Percentiles rank a stretch among this genome's conserved stretches.
Evolutionary conservation across 2,888 invertebrate genomes (phyloP).

Genomic region (Tenthredo scrophulariae): DNA sequence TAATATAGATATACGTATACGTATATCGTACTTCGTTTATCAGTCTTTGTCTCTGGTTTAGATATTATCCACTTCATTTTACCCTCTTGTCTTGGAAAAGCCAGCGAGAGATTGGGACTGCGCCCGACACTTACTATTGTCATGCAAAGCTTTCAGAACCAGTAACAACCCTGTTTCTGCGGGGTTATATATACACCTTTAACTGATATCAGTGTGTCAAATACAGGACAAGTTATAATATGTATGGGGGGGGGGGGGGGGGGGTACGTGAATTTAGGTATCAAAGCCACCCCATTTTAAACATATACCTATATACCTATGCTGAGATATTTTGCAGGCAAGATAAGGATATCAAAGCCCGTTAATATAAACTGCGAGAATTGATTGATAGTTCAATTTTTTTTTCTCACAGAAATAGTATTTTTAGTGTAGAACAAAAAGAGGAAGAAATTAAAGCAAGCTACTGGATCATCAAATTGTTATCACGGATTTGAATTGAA

Average conservation of each 20-base stretch:
- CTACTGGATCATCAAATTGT: neutral
- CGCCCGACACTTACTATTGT: conserved; percentile 38
- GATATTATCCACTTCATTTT: conserved; percentile 32
- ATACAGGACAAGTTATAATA: conserved; percentile 23
- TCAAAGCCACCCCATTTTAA: neutral
- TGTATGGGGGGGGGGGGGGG: neutral
- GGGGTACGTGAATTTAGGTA: conserved; percentile 12
- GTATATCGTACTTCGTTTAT: neutral
- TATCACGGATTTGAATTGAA: conserved; percentile 4
- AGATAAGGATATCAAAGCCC: neutral
- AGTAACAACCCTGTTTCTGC: conserved; percentile 23
- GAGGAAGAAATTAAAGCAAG: neutral
- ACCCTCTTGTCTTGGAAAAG: conserved; percentile 30
- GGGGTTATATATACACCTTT: neutral
- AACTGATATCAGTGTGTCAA: conserved; percentile 24
- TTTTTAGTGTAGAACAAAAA: neutral
- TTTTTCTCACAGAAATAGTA: neutral
- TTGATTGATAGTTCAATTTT: neutral
- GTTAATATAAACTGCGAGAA: neutral
- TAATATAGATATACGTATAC: neutral
- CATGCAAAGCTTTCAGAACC: conserved; percentile 42
- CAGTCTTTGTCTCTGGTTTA: neutral
- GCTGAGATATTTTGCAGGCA: neutral
- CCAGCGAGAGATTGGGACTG: neutral
- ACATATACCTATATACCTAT: neutral